These are phyloP conservation scores for Forbesichthys papilliferus DNA, from an alignment of 2,113 vertebrate species.

Conservation along the genomic window DNA sequence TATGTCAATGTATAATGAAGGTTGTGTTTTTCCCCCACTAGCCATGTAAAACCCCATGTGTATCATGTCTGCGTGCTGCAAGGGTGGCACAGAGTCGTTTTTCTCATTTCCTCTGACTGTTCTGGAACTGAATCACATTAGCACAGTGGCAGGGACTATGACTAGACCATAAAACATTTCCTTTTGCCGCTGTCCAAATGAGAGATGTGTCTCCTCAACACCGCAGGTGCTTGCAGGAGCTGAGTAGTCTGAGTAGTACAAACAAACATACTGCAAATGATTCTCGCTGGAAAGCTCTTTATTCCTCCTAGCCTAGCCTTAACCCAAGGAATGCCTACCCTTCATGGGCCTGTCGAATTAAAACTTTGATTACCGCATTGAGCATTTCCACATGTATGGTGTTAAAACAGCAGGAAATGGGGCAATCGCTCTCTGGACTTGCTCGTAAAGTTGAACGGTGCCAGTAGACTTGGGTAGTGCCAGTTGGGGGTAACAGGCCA, in stretches of 20 bases:
- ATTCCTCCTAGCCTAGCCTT: conserved; percentile 12
- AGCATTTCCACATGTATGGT: conserved; percentile 20
- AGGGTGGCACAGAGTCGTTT: conserved; percentile 59
- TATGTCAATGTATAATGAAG: conserved; percentile 61
- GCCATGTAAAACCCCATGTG: conserved; percentile 56
- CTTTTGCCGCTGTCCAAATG: conserved; percentile 67
- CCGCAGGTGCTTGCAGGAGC: conserved; percentile 63
- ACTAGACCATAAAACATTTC: conserved; percentile 64
- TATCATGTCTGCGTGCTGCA: conserved; percentile 60
- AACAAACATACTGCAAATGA: conserved; percentile 62
- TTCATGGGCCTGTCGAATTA: conserved; percentile 7
- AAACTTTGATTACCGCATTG: conserved; percentile 26
- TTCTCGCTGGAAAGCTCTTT: conserved; percentile 32
- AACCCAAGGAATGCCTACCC: not conserved
- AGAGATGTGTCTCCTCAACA: conserved; percentile 65
- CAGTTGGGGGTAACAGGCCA: conserved; percentile 66
- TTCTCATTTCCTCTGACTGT: conserved; percentile 70
- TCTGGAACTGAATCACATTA: conserved; percentile 72
- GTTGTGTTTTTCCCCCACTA: conserved; percentile 39
- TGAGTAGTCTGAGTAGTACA: conserved; percentile 44
- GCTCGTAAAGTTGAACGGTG: conserved; percentile 16
- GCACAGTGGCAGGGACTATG: conserved; percentile 63
- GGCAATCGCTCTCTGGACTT: conserved; percentile 31
- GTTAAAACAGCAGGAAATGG: conserved; percentile 17
- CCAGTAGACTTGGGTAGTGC: conserved; percentile 53